Evolutionary conservation across 2,797 vertebrate genomes (phyloP).

Genomic region (Hippopotamyrus pictus): DNA sequence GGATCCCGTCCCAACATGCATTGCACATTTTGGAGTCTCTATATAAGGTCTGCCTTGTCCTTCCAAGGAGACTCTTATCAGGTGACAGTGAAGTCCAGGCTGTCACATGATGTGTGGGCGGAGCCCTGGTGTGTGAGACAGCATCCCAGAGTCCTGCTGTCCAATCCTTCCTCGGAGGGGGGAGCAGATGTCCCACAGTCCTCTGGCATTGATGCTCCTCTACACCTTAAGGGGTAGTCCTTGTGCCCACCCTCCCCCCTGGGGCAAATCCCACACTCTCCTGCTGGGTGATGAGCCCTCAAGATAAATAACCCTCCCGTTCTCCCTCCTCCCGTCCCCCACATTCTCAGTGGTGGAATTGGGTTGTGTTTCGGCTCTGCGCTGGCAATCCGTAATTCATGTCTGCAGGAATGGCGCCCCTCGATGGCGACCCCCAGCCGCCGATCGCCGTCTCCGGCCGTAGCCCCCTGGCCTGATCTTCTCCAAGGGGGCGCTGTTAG

Average conservation of each 20-base stretch:
- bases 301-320: background rate
- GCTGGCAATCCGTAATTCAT: background rate
- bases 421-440: conserved; percentile 44
- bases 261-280: conserved; percentile 45
- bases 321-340: conserved; percentile 35
- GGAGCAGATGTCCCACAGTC: conserved; percentile 52
- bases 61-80: conserved; percentile 42
- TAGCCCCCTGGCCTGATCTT: conserved; percentile 86
- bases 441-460: conserved; percentile 76
- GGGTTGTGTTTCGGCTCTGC: background rate
- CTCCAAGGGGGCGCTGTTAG: conserved; percentile 60
- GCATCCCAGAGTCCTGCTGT: background rate
- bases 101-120: conserved; percentile 38
- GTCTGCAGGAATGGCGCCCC: conserved; percentile 39
- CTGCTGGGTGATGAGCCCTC: background rate
- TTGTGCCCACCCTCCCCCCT: conserved; percentile 39
- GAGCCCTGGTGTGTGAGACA: background rate
- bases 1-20: conserved; percentile 61
- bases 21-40: conserved; percentile 54
- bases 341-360: background rate
- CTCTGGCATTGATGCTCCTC: conserved; percentile 38
- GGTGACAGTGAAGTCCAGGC: conserved; percentile 51
- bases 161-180: conserved; percentile 37
- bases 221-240: conserved; percentile 16
- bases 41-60: conserved; percentile 44